Base-by-base conservation (phyloP, 2,797 vertebrate species). In the Anabacerthia variegaticeps region DNA sequence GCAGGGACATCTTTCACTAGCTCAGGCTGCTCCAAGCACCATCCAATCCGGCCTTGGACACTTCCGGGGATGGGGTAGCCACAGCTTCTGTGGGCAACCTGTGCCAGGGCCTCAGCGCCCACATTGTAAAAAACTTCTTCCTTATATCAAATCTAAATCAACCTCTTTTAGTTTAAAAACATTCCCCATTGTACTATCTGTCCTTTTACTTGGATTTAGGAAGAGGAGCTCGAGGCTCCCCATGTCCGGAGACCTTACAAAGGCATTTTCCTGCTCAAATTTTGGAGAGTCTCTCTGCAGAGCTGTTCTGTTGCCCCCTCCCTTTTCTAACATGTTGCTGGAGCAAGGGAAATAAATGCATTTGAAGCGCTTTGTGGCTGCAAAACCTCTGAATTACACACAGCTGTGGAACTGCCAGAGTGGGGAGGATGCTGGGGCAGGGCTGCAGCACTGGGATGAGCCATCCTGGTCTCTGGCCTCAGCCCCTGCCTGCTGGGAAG, bases 391-490 rank as follows among this genome's bases (percentile, higher is more conserved):
- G 54, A 22, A 6, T 76, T 12, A 7, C 19, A 3, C 0, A 7
- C 3, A 17, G 69, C 15, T 10, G 20, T 10, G 1, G 13, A 58
- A 2, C 7, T 6, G 4, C 22, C 37, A 2, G 34, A 28, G 13
- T 15, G 73, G 54, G 39, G 73, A 10, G 48, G 12, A 11, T 28
- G 46, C 36, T 3, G 4, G 46, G 13, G 28, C 6, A 41, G 65
- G 73, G 63, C 68, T 32, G 61, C 1, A 52, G n/a, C 16, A 22
- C 12, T 3, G 20, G 39, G 32, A 49, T 0, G 2, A 51, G 15
- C 5, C 2, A 0, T 39, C 56, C 46, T 4, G 0, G 1, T 6
- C 58, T 48, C 41, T 24, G 26, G 36, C 16, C 34, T 49, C 44
- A 19, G 44, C 9, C 32, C 34, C 26, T 34, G 37, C 14, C 27